Percentiles rank a stretch among this genome's conserved stretches.
These are phyloP conservation scores for Zosterops pallidus DNA, from an alignment of 2,113 vertebrate species.

Conservation along the genomic window DNA sequence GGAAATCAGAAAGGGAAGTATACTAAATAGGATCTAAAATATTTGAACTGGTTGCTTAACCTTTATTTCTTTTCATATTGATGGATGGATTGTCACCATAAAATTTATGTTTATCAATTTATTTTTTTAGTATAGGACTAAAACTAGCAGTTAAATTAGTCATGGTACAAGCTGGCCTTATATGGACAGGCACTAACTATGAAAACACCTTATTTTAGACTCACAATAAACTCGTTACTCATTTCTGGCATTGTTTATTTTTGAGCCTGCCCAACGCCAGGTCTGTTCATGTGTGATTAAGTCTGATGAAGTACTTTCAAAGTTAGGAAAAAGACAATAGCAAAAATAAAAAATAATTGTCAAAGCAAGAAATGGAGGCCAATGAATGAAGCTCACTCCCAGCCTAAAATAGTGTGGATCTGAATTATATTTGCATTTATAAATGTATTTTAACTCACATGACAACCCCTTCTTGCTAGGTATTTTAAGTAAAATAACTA, in stretches of 20 bases:
- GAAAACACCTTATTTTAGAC: background rate
- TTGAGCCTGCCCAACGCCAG: background rate
- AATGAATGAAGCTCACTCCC: background rate
- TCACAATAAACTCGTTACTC: background rate
- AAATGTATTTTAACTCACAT: background rate
- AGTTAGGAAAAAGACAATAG: background rate
- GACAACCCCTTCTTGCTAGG: background rate
- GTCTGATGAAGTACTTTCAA: background rate
- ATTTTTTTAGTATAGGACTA: background rate
- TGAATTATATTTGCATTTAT: background rate
- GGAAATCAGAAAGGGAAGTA: conserved; percentile 3
- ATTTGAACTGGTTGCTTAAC: background rate
- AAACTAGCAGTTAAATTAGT: background rate
- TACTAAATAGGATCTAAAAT: background rate
- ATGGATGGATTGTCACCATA: background rate
- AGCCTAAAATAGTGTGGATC: background rate
- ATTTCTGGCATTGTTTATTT: background rate
- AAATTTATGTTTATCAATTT: background rate
- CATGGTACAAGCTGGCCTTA: background rate
- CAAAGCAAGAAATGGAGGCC: background rate
- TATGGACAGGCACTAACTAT: background rate
- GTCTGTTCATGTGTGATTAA: background rate
- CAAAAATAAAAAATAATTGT: background rate
- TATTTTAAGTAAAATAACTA: background rate
- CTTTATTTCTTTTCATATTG: background rate